phyloP scores from a whole-genome alignment of 2,797 vertebrate species.

The Syngnathus acus region DNA sequence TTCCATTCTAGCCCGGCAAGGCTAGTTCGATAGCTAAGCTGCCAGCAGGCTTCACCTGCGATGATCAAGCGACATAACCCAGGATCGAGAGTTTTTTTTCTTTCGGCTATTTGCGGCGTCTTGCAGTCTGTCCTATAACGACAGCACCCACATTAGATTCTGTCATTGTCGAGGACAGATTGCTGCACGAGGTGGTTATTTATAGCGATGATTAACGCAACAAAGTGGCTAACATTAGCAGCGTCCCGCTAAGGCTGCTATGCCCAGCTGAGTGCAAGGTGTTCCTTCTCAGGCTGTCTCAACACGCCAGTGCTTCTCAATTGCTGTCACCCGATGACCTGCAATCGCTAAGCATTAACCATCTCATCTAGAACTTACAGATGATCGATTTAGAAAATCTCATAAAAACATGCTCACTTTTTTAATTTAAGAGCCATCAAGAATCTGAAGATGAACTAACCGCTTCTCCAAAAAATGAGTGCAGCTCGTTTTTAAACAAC shows the following conservation, averaged over 20 bases:
- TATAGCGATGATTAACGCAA: constrained; percentile 32
- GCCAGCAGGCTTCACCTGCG: constrained; percentile 31
- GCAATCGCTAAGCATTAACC: background rate
- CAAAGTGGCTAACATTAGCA: constrained; percentile 42
- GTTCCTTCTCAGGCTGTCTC: constrained; percentile 26
- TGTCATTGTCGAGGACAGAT: constrained; percentile 17
- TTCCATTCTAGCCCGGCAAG: constrained; percentile 17
- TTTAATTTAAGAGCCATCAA: background rate
- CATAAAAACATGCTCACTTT: background rate
- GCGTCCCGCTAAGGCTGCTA: constrained; percentile 37
- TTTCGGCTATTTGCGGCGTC: constrained; percentile 23
- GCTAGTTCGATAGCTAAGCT: constrained; percentile 44
- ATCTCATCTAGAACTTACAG: background rate
- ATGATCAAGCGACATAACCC: constrained; percentile 19
- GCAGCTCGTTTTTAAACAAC: background rate
- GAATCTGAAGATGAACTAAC: background rate
- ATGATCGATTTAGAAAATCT: no score
- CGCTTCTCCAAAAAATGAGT: background rate
- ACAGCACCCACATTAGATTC: constrained; percentile 30
- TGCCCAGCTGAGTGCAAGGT: constrained; percentile 51
- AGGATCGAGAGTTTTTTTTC: constrained; percentile 22
- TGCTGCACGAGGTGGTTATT: constrained; percentile 23
- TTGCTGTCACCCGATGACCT: background rate
- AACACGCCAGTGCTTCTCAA: constrained; percentile 12
- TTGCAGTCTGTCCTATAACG: constrained; percentile 6